These are phyloP conservation scores for Trachythela sp. DNA, from an alignment of 64 coral and sea anemone genomes.

Conservation along the genomic window DNA sequence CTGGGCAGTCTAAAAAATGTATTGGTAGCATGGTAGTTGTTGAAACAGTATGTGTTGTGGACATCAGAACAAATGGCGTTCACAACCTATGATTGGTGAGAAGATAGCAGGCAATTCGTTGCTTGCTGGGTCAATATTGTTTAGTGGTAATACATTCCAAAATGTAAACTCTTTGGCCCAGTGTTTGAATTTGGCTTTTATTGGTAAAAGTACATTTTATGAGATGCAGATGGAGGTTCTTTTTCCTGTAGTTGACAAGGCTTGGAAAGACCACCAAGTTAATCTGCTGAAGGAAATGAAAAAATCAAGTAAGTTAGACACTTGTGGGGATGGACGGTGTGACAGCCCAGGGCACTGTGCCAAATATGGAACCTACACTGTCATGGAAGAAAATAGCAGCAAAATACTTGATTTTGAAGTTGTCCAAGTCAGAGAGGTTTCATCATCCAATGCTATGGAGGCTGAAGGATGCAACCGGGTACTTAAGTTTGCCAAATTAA, in stretches of 20 bases:
- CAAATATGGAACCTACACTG: constrained; percentile 41
- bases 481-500: not conserved
- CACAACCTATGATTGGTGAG: not conserved
- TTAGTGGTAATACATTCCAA: not conserved
- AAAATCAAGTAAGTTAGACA: not conserved
- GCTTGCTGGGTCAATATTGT: not conserved
- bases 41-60: not conserved
- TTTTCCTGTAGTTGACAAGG: not conserved
- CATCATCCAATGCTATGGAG: constrained; percentile 64
- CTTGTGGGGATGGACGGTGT: constrained; percentile 23
- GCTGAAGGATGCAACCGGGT: not conserved
- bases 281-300: not conserved
- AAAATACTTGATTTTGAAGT: not conserved
- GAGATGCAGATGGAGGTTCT: not conserved
- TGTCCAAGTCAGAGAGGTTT: constrained; percentile 37
- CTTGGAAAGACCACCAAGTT: not conserved
- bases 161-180: not conserved
- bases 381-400: constrained; percentile 2
- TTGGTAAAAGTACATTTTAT: too few species aligned
- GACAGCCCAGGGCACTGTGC: constrained; percentile 57
- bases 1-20: not conserved
- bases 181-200: not conserved
- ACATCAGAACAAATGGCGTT: not conserved
- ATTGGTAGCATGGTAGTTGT: not conserved
- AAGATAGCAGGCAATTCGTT: not conserved